Evolutionary conservation across 2,113 vertebrate genomes (phyloP).

Genomic region (Urocynchramus pylzowi): DNA sequence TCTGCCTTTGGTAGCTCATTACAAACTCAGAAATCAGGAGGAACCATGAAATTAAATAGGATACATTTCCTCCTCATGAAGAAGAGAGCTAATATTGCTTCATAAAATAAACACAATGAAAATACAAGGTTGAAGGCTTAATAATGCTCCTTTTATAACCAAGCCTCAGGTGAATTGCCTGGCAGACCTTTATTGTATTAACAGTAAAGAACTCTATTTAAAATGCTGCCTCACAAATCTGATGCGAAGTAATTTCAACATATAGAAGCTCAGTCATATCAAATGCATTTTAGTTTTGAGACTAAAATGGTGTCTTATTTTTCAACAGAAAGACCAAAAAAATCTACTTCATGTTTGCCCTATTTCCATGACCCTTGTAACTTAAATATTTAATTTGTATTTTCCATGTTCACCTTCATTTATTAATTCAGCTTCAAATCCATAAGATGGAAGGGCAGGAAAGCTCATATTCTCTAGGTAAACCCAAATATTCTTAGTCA

Average conservation of each 20-base stretch:
- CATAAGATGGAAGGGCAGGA: not conserved
- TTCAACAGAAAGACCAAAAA: not conserved
- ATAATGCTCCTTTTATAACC: not conserved
- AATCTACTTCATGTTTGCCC: not conserved
- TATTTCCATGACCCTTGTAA: not conserved
- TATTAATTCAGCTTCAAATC: not conserved
- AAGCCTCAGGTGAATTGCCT: not conserved
- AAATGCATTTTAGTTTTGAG: not conserved
- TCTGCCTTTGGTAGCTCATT: not conserved
- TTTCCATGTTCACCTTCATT: not conserved
- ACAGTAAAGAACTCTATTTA: not conserved
- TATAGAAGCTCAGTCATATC: not conserved
- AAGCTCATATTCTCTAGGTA: not conserved
- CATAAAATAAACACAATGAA: constrained; percentile 7
- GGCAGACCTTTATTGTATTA: not conserved
- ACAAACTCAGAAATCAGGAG: not conserved
- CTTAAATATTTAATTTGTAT: not conserved
- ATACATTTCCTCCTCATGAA: not conserved
- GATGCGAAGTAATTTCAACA: not conserved
- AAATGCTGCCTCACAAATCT: not conserved
- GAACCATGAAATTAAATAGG: not conserved
- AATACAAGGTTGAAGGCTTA: not conserved
- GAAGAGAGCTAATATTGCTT: not conserved
- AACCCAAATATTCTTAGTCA: not conserved
- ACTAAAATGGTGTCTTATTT: not conserved